Evolutionary conservation across 2,113 vertebrate species (phyloP).

Genomic region (Notarius lentiginosus): DNA sequence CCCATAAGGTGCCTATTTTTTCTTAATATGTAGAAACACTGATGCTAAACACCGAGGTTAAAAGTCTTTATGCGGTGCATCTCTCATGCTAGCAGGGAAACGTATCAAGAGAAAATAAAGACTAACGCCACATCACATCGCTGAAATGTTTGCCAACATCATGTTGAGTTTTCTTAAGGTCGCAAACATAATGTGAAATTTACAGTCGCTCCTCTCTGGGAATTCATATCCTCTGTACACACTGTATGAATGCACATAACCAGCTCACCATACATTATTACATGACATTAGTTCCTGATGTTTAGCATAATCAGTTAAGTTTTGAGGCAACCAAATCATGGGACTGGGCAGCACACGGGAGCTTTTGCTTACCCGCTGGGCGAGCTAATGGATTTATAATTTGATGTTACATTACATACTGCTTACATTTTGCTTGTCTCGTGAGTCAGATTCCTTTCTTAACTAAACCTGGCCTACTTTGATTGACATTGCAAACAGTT

Average conservation of each 20-base stretch:
- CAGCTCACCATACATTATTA: not conserved
- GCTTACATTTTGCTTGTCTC: constrained; percentile 1
- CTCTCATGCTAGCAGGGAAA: not conserved
- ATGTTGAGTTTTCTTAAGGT: not conserved
- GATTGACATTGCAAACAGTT: not conserved
- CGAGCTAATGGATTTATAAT: not conserved
- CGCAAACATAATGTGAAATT: not conserved
- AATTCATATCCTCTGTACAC: not conserved
- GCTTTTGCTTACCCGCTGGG: not conserved
- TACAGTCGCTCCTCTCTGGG: too few species aligned
- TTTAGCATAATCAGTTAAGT: not conserved
- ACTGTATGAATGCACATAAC: not conserved
- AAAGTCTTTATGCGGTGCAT: not conserved
- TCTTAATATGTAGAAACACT: not conserved
- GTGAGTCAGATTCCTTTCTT: not conserved
- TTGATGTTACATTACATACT: constrained; percentile 4
- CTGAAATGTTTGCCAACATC: not conserved
- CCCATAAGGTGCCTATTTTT: too few species aligned
- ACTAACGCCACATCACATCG: not conserved
- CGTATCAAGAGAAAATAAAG: not conserved
- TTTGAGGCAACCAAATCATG: not conserved
- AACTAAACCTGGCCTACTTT: constrained; percentile 17
- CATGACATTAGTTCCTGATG: not conserved
- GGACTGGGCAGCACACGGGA: not conserved
- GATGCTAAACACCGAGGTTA: not conserved